phyloP scores from a whole-genome alignment of 2,113 vertebrate genomes.

The Dolichallabes microphthalmus region DNA sequence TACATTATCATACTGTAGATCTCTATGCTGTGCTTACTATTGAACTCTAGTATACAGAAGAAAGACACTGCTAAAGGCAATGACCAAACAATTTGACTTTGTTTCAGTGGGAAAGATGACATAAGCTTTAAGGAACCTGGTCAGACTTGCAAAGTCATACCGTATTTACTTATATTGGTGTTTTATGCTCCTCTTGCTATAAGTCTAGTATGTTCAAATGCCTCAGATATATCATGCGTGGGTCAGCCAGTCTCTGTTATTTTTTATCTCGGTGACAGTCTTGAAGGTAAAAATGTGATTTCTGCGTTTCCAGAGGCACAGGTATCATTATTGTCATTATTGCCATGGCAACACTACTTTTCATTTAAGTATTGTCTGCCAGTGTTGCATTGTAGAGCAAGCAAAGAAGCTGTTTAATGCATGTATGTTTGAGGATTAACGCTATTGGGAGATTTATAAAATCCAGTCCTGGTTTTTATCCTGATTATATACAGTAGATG shows the following conservation, averaged over 20 bases:
- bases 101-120: constrained; percentile 35
- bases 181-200: constrained; percentile 9
- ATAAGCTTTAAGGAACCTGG: constrained; percentile 30
- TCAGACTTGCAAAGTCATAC: constrained; percentile 14
- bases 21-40: constrained; percentile 10
- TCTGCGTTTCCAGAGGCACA: not conserved
- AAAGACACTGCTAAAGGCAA: constrained; percentile 35
- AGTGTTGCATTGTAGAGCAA: not conserved
- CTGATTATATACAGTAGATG: not conserved
- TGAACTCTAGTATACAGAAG: constrained; percentile 12
- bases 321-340: not conserved
- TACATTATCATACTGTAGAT: constrained; percentile 5
- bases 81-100: constrained; percentile 37
- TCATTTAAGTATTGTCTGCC: not conserved
- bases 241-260: not conserved
- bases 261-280: not conserved
- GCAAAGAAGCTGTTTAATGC: constrained; percentile 12
- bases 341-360: constrained; percentile 17
- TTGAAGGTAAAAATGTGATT: constrained; percentile 2
- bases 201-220: not conserved
- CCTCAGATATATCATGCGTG: not conserved
- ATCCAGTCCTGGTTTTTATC: not conserved
- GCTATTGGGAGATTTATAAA: not conserved
- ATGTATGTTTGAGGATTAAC: not conserved
- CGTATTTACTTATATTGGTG: constrained; percentile 15